Percentiles rank a stretch among this genome's conserved stretches.
Evolutionary conservation across 2,113 vertebrate genomes (phyloP).

Genomic region (western clawed frog (Xenopus tropicalis)): UCB_Xtro_10.0 CM004443.2:153916501-153917000

Average conservation of each 20-base stretch:
- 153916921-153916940: constrained; percentile 37
- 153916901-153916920: constrained; percentile 38
- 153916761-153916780: constrained; percentile 35
- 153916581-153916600: constrained; percentile 29
- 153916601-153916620: constrained; percentile 43
- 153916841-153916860: constrained; percentile 30
- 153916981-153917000: no score
- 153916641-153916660: constrained; percentile 41
- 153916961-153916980: background rate
- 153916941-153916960: constrained; percentile 31
- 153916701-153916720: constrained; percentile 44
- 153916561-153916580: constrained; percentile 35
- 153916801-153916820: constrained; percentile 34
- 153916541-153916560: constrained; percentile 39
- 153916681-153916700: constrained; percentile 45
- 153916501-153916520: background rate
- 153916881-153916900: constrained; percentile 43
- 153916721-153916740: constrained; percentile 33
- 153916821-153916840: constrained; percentile 31
- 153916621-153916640: constrained; percentile 37
- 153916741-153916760: constrained; percentile 37
- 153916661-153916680: constrained; percentile 43
- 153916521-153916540: background rate
- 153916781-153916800: constrained; percentile 39
- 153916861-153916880: constrained; percentile 27